phyloP scores from a whole-genome alignment of 1,140 invertebrate species.

The Pseudomyrmex flavicornis region DNA sequence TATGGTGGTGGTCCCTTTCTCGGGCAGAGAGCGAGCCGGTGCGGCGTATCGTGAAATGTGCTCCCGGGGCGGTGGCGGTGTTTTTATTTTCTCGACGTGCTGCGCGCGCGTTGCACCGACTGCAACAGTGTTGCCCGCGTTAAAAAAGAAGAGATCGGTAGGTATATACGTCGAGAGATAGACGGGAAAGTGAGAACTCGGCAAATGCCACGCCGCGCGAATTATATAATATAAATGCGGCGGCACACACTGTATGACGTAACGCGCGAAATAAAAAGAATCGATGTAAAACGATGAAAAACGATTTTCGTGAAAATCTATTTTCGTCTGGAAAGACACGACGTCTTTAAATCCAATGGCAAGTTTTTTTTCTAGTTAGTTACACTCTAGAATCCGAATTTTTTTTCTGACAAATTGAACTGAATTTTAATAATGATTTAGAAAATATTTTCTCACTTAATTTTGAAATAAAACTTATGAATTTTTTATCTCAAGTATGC shows the following conservation, averaged over 20 bases:
- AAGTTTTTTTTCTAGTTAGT: too few relatives aligned
- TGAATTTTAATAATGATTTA: too few relatives aligned
- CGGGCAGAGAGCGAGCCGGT: slow-evolving; percentile 51
- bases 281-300: neutral
- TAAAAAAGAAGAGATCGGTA: slow-evolving; percentile 61
- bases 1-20: slow-evolving; percentile 61
- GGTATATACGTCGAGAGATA: slow-evolving; percentile 14
- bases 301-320: too few relatives aligned
- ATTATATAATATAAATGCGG: slow-evolving; percentile 57
- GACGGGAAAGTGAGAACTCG: slow-evolving; percentile 61
- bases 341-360: too few relatives aligned
- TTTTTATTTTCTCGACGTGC: slow-evolving; percentile 70
- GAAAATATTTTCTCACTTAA: too few relatives aligned
- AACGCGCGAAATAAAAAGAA: neutral
- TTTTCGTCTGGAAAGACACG: too few relatives aligned
- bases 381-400: too few relatives aligned
- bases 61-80: slow-evolving; percentile 67
- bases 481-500: too few relatives aligned
- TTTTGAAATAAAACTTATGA: too few relatives aligned
- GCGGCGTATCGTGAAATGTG: slow-evolving; percentile 70
- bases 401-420: too few relatives aligned
- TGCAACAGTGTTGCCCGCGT: slow-evolving; percentile 71
- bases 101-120: slow-evolving; percentile 70
- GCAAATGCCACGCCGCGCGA: slow-evolving; percentile 35
- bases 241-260: neutral